Base-by-base conservation (phyloP, 2,113 vertebrate species). In the Microcebus tavaratra region DNA sequence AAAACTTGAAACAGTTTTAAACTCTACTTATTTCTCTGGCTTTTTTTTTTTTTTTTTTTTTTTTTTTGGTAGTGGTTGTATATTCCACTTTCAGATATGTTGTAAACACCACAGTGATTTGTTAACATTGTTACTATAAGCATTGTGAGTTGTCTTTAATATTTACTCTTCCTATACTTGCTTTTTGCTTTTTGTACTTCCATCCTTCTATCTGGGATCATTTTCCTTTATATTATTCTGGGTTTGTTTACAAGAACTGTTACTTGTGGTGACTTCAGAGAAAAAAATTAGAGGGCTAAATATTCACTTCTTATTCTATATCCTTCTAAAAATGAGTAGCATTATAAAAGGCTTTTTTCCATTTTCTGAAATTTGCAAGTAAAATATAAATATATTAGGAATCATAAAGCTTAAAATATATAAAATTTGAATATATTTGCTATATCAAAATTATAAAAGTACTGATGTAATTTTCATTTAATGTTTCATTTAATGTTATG, bases 271-370 rank as follows among this genome's bases (percentile, higher is more conserved):
- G 36, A 82, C 39, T 78, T 87, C 34, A 85, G 39, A 6, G 57
- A 93, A 87, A 90, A 42, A 1, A 81, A 91, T 45, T 88, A 2
- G 14, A 80, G 50, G 53, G 65, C 29, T 86, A 53, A 57, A 55
- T 75, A 88, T 81, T 94, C 34, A 88, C 36, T 75, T 82, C 45
- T 94, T 83, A 83, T 50, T 87, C 88, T 88, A 63, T 61, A 61
- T 86, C 5, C 57, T 95, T 96, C 36, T 63, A 59, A 68, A 70
- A 76, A 21, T n/a, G 25, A 59, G 8, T 76, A 34, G 5, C 7
- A 25, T 55, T 59, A 34, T 70, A 55, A 8, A 55, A 36, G 55
- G 14, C 6, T 50, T 63, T 88, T 70, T 53, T 10, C 12, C 48
- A 48, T 82, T 87, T 93, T 91, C 13, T 86, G 42, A 91, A 34